Conservation (phyloP, 2,888 invertebrate genomes). For the Dolichomitus sp. region DNA sequence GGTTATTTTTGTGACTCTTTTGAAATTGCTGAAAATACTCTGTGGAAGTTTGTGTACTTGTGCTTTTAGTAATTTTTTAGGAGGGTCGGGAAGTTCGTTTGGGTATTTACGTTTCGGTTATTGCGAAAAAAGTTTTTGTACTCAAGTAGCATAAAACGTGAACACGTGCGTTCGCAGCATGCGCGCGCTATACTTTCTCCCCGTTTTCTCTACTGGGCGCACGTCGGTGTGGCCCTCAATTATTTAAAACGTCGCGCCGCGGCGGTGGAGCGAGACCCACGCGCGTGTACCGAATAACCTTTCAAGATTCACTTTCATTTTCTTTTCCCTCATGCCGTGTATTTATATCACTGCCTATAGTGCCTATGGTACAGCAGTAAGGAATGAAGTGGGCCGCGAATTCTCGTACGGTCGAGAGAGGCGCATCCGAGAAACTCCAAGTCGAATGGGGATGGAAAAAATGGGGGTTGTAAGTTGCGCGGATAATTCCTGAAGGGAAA, state of each 20-base stretch:
- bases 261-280: constrained; percentile 58
- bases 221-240: constrained; percentile 74
- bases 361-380: constrained; percentile 8
- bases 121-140: constrained; percentile 28
- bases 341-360: constrained; percentile 33
- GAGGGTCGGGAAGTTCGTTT: neutral
- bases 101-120: constrained; percentile 11
- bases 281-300: constrained; percentile 77
- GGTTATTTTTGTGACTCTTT: neutral
- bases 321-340: constrained; percentile 58
- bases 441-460: constrained; percentile 70
- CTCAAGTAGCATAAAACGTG: constrained; percentile 60
- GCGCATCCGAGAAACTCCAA: constrained; percentile 66
- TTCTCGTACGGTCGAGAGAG: constrained; percentile 44
- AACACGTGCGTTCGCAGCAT: constrained; percentile 58
- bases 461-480: constrained; percentile 77
- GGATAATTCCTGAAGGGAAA: constrained; percentile 78
- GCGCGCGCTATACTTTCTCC: constrained; percentile 7
- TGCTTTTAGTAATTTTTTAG: constrained; percentile 21
- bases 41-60: neutral
- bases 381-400: constrained; percentile 38
- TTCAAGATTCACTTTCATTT: constrained; percentile 81
- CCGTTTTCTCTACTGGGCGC: constrained; percentile 26
- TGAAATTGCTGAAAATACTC: neutral
- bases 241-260: constrained; percentile 80